A percentile compares a stretch with the other conserved stretches of the same genome.
Evolutionary conservation across 2,797 vertebrate genomes (phyloP).

Genomic region (Podarcis siculus): DNA sequence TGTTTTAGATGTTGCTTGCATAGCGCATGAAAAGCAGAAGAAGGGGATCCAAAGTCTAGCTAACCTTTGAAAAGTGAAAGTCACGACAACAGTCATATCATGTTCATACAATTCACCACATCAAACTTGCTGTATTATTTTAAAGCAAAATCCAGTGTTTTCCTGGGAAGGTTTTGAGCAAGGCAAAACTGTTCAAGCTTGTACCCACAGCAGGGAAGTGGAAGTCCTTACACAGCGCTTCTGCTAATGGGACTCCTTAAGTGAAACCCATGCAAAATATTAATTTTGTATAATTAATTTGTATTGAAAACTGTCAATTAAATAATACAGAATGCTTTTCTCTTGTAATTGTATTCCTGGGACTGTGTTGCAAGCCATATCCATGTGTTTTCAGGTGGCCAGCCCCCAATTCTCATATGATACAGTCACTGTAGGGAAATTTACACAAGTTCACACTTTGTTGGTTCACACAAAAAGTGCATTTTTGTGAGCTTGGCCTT

Average conservation of each 20-base stretch:
- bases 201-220: background rate
- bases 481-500: background rate
- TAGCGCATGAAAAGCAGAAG: conserved; percentile 1
- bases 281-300: background rate
- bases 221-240: too few species aligned
- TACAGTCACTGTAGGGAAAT: background rate
- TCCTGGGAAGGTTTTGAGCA: background rate
- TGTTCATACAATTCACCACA: background rate
- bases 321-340: background rate
- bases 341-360: background rate
- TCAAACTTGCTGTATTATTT: background rate
- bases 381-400: background rate
- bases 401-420: background rate
- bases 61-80: conserved; percentile 22
- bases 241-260: too few species aligned
- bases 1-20: conserved; percentile 7
- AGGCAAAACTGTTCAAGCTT: background rate
- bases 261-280: background rate
- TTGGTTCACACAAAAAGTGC: background rate
- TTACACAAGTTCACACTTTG: background rate
- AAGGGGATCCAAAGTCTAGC: background rate
- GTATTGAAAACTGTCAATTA: background rate
- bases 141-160: background rate
- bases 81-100: background rate
- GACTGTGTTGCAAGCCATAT: background rate